phyloP scores from a whole-genome alignment of 2,888 invertebrate genomes.

The Troides aeacus region DNA sequence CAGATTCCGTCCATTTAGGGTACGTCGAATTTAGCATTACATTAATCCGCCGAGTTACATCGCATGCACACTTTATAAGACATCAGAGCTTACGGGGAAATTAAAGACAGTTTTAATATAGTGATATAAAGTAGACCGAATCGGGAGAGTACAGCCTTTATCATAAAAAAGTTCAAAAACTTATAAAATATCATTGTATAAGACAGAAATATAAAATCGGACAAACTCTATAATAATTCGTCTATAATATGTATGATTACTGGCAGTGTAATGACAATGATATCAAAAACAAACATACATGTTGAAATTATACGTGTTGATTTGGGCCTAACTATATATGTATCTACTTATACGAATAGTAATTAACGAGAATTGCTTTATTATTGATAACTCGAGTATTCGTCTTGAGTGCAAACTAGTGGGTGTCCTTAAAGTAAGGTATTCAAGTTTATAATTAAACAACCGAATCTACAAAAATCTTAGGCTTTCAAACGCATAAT shows the following conservation, averaged over 20 bases:
- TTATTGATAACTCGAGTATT: slow-evolving; percentile 66
- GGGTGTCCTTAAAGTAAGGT: slow-evolving; percentile 73
- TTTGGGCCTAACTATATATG: slow-evolving; percentile 50
- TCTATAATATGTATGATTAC: slow-evolving; percentile 68
- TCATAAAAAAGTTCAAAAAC: slow-evolving; percentile 69
- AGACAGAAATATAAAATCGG: slow-evolving; percentile 78
- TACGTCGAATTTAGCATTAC: not conserved
- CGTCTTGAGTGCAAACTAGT: slow-evolving; percentile 75
- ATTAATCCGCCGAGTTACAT: slow-evolving; percentile 20
- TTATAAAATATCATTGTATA: slow-evolving; percentile 72
- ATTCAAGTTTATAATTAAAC: slow-evolving; percentile 68
- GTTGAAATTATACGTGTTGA: slow-evolving; percentile 47
- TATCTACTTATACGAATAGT: slow-evolving; percentile 73
- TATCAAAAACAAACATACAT: slow-evolving; percentile 52
- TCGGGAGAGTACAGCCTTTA: slow-evolving; percentile 43
- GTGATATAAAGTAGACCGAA: slow-evolving; percentile 36
- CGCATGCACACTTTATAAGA: slow-evolving; percentile 39
- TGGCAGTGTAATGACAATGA: slow-evolving; percentile 76
- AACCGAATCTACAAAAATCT: slow-evolving; percentile 76
- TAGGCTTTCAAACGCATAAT: slow-evolving; percentile 79
- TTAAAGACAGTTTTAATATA: slow-evolving; percentile 41
- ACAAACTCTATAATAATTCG: slow-evolving; percentile 73
- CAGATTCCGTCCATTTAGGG: not conserved
- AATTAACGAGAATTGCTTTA: slow-evolving; percentile 77
- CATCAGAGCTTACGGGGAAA: slow-evolving; percentile 57